These are phyloP conservation scores for Spizella passerina DNA, from an alignment of 2,797 vertebrate genomes.

Conservation along the genomic window DNA sequence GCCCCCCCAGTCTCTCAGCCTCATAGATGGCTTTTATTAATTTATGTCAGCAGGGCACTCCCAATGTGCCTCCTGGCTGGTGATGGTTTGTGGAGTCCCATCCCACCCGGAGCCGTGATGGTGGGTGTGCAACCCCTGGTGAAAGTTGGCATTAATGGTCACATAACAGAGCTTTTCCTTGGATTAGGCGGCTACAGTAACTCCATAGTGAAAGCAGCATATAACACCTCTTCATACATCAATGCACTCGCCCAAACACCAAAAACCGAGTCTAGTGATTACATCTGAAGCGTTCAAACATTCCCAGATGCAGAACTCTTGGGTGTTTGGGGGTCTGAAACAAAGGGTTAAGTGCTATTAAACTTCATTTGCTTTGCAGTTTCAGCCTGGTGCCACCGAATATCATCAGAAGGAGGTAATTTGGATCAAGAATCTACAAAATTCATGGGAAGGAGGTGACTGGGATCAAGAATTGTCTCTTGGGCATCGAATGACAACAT, in stretches of 20 bases:
- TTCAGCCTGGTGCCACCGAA: background rate
- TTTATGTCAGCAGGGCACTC: no score
- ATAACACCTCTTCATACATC: background rate
- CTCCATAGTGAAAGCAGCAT: background rate
- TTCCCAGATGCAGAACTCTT: background rate
- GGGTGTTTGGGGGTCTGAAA: background rate
- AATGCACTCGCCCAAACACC: fast-evolving
- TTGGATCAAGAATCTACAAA: background rate
- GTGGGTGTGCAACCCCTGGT: fast-evolving
- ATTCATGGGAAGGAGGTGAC: background rate
- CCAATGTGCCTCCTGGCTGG: background rate
- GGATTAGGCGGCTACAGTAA: background rate
- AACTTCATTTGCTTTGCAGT: background rate
- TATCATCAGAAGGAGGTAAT: background rate
- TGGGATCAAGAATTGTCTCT: background rate
- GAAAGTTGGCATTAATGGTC: background rate
- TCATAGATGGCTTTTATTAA: fast-evolving
- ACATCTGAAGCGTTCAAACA: fast-evolving
- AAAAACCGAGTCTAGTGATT: fast-evolving
- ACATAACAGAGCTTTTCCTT: background rate
- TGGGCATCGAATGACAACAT: background rate
- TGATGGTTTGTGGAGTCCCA: background rate
- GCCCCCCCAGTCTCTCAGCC: background rate
- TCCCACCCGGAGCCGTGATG: background rate
- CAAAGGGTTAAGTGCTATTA: background rate